Conservation (phyloP, 1,140 invertebrate species). For the Centruroides vittatus region DNA sequence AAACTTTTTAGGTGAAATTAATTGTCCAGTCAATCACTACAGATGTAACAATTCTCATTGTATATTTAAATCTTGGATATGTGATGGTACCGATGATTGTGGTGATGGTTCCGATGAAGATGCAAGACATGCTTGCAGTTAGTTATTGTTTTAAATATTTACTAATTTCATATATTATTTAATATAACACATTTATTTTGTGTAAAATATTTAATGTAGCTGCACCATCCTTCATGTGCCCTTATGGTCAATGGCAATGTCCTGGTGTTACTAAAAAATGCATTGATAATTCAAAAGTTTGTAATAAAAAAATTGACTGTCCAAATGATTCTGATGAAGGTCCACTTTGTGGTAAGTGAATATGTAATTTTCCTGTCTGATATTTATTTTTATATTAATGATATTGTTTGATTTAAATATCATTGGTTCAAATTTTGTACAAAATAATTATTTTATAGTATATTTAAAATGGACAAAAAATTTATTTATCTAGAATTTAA, state of each 20-base stretch:
- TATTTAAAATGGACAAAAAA: too few species aligned
- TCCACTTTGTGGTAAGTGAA: slow-evolving; percentile 44
- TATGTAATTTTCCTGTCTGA: not conserved
- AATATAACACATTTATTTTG: not conserved
- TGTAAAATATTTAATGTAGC: not conserved
- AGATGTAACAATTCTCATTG: slow-evolving; percentile 60
- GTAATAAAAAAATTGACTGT: slow-evolving; percentile 71
- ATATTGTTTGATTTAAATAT: not conserved
- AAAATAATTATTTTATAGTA: too few species aligned
- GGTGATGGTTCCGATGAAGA: slow-evolving; percentile 89
- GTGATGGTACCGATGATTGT: slow-evolving; percentile 91
- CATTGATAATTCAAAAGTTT: slow-evolving; percentile 48
- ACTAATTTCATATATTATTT: not conserved
- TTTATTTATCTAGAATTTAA: too few species aligned
- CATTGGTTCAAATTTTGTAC: too few species aligned
- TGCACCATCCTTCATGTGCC: slow-evolving; percentile 16
- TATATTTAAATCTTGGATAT: slow-evolving; percentile 84
- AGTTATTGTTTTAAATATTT: slow-evolving; percentile 1
- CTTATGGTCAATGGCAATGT: slow-evolving; percentile 24
- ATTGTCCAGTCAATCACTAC: slow-evolving; percentile 34
- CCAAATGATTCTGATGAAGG: slow-evolving; percentile 87
- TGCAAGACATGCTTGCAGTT: slow-evolving; percentile 30
- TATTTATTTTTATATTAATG: not conserved
- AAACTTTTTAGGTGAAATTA: slow-evolving; percentile 8
- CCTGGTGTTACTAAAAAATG: slow-evolving; percentile 29